Percentiles rank a stretch among this genome's conserved stretches.
Evolutionary conservation across 35 echinoderm and acorn worm species (phyloP).

Genomic region (Apostichopus californicus): DNA sequence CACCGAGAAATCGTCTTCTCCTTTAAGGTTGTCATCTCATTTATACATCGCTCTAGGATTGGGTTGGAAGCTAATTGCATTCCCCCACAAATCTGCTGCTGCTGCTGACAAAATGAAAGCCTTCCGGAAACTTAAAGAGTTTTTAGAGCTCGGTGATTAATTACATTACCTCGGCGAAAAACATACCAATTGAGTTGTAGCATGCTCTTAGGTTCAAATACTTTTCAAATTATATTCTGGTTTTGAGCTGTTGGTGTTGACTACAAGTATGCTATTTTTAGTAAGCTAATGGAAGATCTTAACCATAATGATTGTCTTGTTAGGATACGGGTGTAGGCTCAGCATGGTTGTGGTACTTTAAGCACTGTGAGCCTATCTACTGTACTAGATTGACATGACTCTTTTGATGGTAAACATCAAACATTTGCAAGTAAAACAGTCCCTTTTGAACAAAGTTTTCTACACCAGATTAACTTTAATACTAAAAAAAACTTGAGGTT

Average conservation of each 20-base stretch:
- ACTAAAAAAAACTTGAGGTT: too few species aligned
- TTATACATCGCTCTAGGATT: slow-evolving; percentile 22
- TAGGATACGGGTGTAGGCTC: too few species aligned
- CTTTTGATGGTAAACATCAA: too few species aligned
- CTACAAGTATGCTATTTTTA: too few species aligned
- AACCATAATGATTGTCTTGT: too few species aligned
- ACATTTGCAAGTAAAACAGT: too few species aligned
- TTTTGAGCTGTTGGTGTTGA: not conserved
- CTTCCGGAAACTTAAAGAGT: slow-evolving; percentile 23
- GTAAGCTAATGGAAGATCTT: too few species aligned
- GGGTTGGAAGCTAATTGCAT: slow-evolving; percentile 15
- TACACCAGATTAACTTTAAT: too few species aligned
- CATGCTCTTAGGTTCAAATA: not conserved
- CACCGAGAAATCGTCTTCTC: not conserved
- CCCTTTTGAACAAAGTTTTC: too few species aligned
- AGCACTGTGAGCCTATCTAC: too few species aligned
- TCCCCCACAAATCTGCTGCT: not conserved
- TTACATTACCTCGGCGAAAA: not conserved
- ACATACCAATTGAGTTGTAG: not conserved
- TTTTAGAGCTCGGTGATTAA: not conserved
- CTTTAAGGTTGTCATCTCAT: slow-evolving; percentile 14
- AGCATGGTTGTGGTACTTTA: too few species aligned
- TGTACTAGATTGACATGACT: too few species aligned
- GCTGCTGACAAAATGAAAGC: slow-evolving; percentile 13
- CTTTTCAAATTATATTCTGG: not conserved